phyloP scores from a whole-genome alignment of 1,140 invertebrate genomes.

The Brachionus rubens region DNA sequence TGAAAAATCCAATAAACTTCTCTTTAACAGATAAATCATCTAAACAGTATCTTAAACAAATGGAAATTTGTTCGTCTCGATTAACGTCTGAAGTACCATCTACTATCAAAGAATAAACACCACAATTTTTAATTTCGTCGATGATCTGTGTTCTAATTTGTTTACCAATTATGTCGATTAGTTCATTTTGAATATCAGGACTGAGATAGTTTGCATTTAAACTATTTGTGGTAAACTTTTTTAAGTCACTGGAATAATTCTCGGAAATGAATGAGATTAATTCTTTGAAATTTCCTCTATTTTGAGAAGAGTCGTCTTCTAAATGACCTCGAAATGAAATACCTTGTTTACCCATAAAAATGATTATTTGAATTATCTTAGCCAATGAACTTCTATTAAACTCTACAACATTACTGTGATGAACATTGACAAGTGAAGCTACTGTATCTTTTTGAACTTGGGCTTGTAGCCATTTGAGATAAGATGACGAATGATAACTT shows the following conservation, averaged over 20 bases:
- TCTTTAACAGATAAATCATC: not conserved
- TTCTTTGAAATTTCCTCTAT: conserved; percentile 33
- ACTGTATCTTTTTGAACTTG: not conserved
- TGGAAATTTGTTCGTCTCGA: conserved; percentile 10
- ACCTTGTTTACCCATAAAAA: conserved; percentile 15
- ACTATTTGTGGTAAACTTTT: not conserved
- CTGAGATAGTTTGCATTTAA: not conserved
- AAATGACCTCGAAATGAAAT: conserved; percentile 12
- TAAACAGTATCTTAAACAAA: not conserved
- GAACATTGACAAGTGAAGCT: not conserved
- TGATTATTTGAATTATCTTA: conserved; percentile 16
- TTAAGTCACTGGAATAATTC: not conserved
- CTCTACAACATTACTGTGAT: not conserved
- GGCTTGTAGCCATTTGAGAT: not conserved
- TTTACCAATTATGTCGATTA: not conserved
- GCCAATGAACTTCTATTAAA: not conserved
- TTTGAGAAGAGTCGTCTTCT: not conserved
- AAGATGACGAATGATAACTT: not conserved
- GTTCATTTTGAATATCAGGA: conserved; percentile 17
- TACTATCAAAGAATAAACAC: conserved; percentile 12
- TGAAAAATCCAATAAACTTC: conserved; percentile 24
- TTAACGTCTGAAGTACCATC: not conserved
- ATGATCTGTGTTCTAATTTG: not conserved
- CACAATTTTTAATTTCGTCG: not conserved
- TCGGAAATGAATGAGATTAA: not conserved